Evolutionary conservation across 2,113 vertebrate genomes (phyloP), one percentile per base, ranked within the genome.

Genomic region (Odocoileus hemionus): DNA sequence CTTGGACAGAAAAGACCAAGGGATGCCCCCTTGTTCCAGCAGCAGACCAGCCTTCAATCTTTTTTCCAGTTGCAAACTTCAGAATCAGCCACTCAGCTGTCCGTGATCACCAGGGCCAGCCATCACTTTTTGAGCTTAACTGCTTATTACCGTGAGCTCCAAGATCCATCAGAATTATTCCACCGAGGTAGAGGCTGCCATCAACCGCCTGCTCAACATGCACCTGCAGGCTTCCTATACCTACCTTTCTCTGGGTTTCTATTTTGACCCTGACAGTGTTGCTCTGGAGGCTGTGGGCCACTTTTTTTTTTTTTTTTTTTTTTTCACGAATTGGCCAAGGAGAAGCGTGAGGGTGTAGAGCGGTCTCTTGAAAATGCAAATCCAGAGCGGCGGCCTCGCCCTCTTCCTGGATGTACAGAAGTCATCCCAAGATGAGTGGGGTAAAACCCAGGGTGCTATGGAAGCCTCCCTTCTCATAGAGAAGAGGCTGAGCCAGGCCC

Each of bases 11-110:
- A 67, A 17, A 67, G n/a, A 67, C 33, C 64, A 7, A 67, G 17
- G n/a, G 64, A 36, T 19, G 17, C n/a, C n/a, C 64, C 64, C 16
- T 36, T 67, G 64, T n/a, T 67, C 17, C 33, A 36, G n/a, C 33
- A 19, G 3, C 1, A 0, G 33, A 67, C 64, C n/a, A 36, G 16
- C 17, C 64, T 36, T 19, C n/a, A 36, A 67, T 9, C 4, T 9
- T 67, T 67, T 5, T 11, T 21, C 61, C 16, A 67, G 33, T 11
- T 36, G 33, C 64, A 67, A 67, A n/a, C 64, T 67, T 36, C n/a
- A 36, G 64, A 67, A 67, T 67, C 64, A 67, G 64, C 17, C n/a
- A 67, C n/a, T 36, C n/a, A 36, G 17, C 64, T 67, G 64, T 17
- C 64, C 2, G 0, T 21, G 64, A 67, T 36, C 64, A 67, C 16